phyloP scores from a whole-genome alignment of 2,113 vertebrate species.

The Chiloscyllium plagiosum region DNA sequence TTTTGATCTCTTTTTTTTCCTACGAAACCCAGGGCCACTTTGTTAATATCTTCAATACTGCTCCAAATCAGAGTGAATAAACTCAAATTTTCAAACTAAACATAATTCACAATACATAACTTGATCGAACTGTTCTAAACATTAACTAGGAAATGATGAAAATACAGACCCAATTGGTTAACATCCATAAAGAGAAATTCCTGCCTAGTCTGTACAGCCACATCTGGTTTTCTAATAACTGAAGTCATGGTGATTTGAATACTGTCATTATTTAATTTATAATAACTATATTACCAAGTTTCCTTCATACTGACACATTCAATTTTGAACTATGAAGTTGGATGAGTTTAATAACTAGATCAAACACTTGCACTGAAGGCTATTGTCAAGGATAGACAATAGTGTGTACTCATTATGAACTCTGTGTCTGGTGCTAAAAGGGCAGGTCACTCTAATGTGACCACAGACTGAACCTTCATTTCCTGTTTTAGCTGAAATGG shows the following conservation, averaged over 20 bases:
- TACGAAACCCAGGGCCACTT: background rate
- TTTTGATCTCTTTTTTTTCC: background rate
- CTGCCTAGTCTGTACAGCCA: background rate
- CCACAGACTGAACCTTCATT: background rate
- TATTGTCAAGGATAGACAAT: background rate
- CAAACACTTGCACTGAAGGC: background rate
- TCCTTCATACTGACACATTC: background rate
- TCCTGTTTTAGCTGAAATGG: background rate
- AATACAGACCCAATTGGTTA: too few species aligned
- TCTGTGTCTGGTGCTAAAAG: background rate
- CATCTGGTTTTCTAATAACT: background rate
- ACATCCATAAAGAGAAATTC: background rate
- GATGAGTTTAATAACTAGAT: constrained; percentile 17
- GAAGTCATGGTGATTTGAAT: background rate
- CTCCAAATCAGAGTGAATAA: background rate
- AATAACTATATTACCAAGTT: background rate
- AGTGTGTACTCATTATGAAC: background rate
- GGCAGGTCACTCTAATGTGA: background rate
- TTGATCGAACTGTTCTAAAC: too few species aligned
- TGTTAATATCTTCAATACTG: background rate
- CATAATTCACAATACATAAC: too few species aligned
- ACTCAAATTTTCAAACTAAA: background rate
- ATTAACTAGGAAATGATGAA: too few species aligned
- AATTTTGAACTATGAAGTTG: background rate
- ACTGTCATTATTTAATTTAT: background rate